Evolutionary conservation across 1,140 invertebrate genomes (phyloP).

Genomic region (Mycetomoellerius zeteki): DNA sequence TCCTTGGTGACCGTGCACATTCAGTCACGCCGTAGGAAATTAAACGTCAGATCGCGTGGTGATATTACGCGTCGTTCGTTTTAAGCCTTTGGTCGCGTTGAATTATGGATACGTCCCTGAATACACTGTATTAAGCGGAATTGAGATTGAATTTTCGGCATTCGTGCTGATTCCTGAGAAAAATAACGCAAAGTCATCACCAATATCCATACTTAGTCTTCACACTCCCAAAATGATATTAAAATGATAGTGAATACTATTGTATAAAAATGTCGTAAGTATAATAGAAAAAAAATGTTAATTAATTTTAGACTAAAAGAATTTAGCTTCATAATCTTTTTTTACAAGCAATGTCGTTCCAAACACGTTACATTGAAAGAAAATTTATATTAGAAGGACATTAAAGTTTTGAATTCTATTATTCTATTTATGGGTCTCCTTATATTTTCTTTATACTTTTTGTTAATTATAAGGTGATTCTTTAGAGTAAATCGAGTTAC

Average conservation of each 20-base stretch:
- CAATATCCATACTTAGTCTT: too few relatives aligned
- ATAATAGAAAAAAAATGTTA: neutral
- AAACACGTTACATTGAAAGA: neutral
- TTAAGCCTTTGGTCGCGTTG: conserved; percentile 27
- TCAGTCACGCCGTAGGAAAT: conserved; percentile 50
- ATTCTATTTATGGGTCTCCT: neutral
- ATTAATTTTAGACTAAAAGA: neutral
- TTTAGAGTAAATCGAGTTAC: too few relatives aligned
- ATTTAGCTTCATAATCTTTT: neutral
- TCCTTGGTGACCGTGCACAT: neutral
- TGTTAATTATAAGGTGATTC: too few relatives aligned
- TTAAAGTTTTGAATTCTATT: neutral
- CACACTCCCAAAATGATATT: neutral
- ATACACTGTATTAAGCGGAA: conserved; percentile 20
- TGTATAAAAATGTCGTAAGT: neutral
- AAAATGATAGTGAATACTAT: neutral
- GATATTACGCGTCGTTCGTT: conserved; percentile 43
- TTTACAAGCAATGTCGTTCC: neutral
- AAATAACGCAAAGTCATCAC: neutral
- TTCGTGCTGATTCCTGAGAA: neutral
- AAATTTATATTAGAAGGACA: neutral
- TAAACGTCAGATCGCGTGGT: conserved; percentile 51
- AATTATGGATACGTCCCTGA: conserved; percentile 10
- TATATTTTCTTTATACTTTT: neutral
- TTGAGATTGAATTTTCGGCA: conserved; percentile 52